Evolutionary conservation across 2,888 invertebrate species (phyloP).

Genomic region (Morinoia aosen): DNA sequence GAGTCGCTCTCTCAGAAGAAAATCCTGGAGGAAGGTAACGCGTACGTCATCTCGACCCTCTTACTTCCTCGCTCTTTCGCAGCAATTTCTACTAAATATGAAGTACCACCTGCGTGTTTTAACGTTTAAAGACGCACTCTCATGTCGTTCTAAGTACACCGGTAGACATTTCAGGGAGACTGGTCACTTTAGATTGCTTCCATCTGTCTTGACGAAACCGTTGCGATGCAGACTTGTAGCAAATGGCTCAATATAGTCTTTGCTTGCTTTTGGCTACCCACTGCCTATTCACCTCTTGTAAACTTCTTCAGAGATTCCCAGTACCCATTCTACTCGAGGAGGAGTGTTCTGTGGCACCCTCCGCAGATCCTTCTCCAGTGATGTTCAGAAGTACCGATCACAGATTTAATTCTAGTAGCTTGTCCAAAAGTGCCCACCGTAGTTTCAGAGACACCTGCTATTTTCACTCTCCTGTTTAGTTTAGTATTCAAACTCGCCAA

Average conservation of each 20-base stretch:
- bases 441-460: no score
- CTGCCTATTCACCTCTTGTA: neutral
- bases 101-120: neutral
- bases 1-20: conserved; percentile 33
- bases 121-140: conserved; percentile 4
- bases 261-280: neutral
- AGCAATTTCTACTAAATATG: neutral
- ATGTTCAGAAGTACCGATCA: no score
- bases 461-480: no score
- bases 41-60: neutral
- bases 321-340: neutral
- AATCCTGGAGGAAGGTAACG: conserved; percentile 47
- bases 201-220: neutral
- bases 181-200: neutral
- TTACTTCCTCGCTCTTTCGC: neutral
- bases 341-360: neutral
- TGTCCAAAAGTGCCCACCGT: no score
- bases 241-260: neutral
- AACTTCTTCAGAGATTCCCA: neutral
- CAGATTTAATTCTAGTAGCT: no score
- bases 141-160: neutral
- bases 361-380: no score
- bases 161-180: neutral
- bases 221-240: neutral
- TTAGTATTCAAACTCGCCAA: no score